Conservation (phyloP, 2,888 invertebrate genomes). For the Pristionchus japonicus region DNA sequence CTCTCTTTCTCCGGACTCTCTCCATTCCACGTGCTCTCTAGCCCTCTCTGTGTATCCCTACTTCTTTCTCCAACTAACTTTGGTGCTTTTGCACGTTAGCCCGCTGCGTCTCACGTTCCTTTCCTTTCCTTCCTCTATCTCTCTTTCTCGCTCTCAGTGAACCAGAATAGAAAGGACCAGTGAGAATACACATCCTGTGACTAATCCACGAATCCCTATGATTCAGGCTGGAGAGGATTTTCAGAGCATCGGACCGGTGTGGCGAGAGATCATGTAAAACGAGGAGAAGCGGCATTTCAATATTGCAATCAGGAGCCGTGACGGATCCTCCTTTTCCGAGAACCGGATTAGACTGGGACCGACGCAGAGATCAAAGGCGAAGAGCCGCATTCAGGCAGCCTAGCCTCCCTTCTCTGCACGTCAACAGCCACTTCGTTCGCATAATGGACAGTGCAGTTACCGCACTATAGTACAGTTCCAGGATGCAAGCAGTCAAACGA, state of each 20-base stretch:
- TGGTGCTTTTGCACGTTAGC: conserved; percentile 31
- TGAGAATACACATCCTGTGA: neutral
- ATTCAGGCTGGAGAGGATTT: neutral
- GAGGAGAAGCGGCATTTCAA: neutral
- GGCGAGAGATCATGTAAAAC: too few relatives aligned
- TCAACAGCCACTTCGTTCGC: neutral
- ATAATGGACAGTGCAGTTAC: neutral
- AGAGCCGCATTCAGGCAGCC: neutral
- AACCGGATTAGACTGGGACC: too few relatives aligned
- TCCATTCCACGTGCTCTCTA: neutral
- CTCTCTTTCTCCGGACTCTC: neutral
- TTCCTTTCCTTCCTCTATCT: neutral
- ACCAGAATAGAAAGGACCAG: neutral
- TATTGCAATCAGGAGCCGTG: neutral
- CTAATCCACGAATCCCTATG: neutral
- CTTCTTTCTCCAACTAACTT: conserved; percentile 8
- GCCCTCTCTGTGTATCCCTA: neutral
- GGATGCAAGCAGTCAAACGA: too few relatives aligned
- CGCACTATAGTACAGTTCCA: too few relatives aligned
- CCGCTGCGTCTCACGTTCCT: neutral
- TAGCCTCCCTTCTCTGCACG: neutral
- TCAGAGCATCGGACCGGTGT: neutral
- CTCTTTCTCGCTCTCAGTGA: neutral
- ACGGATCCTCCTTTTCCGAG: neutral
- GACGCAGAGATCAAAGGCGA: neutral